Conservation (phyloP, 2,113 vertebrate genomes). For the Poicephalus meyeri region DNA sequence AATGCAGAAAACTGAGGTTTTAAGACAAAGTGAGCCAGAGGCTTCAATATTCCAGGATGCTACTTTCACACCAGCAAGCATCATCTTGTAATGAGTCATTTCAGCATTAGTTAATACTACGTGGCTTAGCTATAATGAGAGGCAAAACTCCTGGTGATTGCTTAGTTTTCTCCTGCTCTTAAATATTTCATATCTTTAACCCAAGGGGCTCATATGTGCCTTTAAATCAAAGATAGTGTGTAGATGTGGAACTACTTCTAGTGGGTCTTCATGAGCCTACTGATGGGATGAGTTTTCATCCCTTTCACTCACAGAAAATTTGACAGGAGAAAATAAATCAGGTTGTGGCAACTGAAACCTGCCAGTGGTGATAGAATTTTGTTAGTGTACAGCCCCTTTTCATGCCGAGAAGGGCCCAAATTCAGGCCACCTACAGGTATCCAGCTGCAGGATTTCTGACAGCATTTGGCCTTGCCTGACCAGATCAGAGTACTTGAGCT, state of each 20-base stretch:
- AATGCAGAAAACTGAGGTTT: not conserved
- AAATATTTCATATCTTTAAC: conserved; percentile 25
- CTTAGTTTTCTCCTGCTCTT: conserved; percentile 2
- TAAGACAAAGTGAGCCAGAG: not conserved
- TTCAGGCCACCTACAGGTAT: not conserved
- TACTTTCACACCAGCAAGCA: not conserved
- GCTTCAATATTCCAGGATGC: not conserved
- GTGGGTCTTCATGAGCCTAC: not conserved
- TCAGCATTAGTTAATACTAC: not conserved
- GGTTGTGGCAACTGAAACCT: not conserved
- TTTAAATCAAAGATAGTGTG: not conserved
- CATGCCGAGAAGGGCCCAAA: not conserved
- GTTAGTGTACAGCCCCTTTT: not conserved
- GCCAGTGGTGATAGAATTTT: not conserved
- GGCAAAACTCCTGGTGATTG: not conserved
- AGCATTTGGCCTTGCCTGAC: not conserved
- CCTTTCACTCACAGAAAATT: not conserved
- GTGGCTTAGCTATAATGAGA: not conserved
- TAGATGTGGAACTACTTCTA: not conserved
- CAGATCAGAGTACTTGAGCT: not conserved
- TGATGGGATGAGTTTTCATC: not conserved
- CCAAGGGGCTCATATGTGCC: not conserved
- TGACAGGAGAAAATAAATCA: not conserved
- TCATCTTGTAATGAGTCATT: not conserved
- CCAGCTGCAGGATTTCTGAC: not conserved